A percentile compares a stretch with the other conserved stretches of the same genome.
These are phyloP conservation scores for Heliconius ethilla DNA, from an alignment of 2,888 invertebrate genomes.

Conservation along the genomic window DNA sequence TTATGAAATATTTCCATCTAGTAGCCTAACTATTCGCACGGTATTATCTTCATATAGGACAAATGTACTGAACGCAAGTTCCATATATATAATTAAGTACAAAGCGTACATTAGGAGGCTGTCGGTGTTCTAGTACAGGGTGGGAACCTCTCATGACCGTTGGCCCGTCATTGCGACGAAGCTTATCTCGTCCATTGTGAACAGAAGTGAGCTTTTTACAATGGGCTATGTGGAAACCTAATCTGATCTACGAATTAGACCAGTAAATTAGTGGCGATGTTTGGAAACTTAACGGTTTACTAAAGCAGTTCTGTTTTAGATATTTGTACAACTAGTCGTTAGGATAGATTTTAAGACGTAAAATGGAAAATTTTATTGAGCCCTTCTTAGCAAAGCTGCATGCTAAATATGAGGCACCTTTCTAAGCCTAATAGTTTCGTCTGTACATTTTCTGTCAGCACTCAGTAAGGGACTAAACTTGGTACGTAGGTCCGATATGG, in stretches of 20 bases:
- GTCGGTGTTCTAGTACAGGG: conserved; percentile 15
- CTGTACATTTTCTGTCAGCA: no score
- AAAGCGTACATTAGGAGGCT: neutral
- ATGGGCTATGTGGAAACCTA: conserved; percentile 7
- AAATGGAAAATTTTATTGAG: no score
- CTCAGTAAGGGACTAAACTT: no score
- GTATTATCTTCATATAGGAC: neutral
- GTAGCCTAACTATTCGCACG: neutral
- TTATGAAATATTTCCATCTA: neutral
- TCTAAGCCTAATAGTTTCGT: no score
- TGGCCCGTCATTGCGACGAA: conserved; percentile 36
- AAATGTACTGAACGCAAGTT: neutral
- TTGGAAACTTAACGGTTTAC: neutral
- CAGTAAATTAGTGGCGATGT: neutral
- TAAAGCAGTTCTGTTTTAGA: neutral
- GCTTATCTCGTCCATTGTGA: conserved; percentile 28
- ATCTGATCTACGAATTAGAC: conserved; percentile 7
- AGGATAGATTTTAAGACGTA: no score
- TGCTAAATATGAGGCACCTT: no score
- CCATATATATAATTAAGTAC: conserved; percentile 10
- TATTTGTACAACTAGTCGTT: no score
- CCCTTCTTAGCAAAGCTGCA: no score
- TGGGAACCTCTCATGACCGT: conserved; percentile 40
- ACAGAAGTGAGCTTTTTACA: conserved; percentile 22
- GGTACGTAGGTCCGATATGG: no score